Conservation (phyloP, 2,113 vertebrate species). For the Hemiscyllium ocellatum region DNA sequence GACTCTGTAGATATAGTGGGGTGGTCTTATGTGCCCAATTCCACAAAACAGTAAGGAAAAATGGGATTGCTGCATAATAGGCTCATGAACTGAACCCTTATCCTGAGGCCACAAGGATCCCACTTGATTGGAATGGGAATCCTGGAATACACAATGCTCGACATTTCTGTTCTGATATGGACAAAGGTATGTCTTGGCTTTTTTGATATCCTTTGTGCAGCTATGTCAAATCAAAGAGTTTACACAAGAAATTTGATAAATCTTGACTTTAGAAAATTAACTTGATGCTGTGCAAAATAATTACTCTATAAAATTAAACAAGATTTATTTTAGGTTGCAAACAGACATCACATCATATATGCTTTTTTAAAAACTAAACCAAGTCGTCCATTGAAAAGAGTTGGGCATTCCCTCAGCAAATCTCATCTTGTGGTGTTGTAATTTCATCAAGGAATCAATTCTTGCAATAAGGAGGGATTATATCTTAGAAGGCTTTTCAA, state of each 20-base stretch:
- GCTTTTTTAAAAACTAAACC: neutral
- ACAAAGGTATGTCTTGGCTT: neutral
- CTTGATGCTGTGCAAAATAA: neutral
- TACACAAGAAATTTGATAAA: neutral
- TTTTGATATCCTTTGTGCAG: neutral
- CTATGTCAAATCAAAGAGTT: neutral
- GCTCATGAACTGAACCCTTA: neutral
- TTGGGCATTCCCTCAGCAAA: neutral
- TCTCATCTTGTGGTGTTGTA: neutral
- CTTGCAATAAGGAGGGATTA: too few relatives aligned
- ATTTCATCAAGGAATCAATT: too few relatives aligned
- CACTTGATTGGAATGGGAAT: neutral
- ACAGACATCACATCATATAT: neutral
- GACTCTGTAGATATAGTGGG: too few relatives aligned
- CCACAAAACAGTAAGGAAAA: neutral
- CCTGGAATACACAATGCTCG: neutral
- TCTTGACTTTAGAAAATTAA: neutral
- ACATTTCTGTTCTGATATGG: neutral
- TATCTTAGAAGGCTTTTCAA: too few relatives aligned
- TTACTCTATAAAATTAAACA: neutral
- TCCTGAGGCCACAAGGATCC: neutral
- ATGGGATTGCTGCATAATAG: neutral
- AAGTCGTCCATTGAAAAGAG: neutral
- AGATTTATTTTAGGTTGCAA: neutral
- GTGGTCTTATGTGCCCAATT: too few relatives aligned